These are phyloP conservation scores for Heterodera schachtii DNA, from an alignment of 1,140 invertebrate genomes.

Conservation along the genomic window DNA sequence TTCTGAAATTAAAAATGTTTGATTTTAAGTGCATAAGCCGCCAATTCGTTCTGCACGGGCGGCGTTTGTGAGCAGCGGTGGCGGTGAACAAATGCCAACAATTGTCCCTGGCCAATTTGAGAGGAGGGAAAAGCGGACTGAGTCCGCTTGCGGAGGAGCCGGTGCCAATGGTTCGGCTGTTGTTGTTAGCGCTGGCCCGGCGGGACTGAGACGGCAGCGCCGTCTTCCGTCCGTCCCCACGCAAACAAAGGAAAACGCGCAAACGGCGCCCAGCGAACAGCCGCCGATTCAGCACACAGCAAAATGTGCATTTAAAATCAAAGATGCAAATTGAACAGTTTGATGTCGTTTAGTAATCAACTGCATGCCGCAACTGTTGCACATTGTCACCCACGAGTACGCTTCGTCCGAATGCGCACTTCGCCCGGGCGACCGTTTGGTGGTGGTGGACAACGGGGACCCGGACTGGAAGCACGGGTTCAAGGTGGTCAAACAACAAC, in stretches of 20 bases:
- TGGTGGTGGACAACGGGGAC: conserved; percentile 64
- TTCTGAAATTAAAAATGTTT: neutral
- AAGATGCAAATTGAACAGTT: too few relatives aligned
- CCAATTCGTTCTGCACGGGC: conserved; percentile 45
- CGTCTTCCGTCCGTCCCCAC: conserved; percentile 6
- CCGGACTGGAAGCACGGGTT: conserved; percentile 66
- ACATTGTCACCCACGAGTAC: conserved; percentile 64
- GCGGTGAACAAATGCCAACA: neutral
- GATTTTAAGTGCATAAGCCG: conserved; percentile 37
- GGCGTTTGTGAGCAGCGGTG: conserved; percentile 1
- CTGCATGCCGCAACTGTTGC: conserved; percentile 5
- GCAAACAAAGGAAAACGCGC: neutral
- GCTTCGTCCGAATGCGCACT: conserved; percentile 36
- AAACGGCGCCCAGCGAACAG: neutral
- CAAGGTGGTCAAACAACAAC: conserved; percentile 28
- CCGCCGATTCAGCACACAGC: too few relatives aligned
- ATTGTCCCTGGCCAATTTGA: conserved; percentile 47
- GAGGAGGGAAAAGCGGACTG: conserved; percentile 41
- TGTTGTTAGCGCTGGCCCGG: neutral
- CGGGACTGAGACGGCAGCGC: conserved; percentile 5
- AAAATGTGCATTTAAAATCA: too few relatives aligned
- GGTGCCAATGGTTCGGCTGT: too few relatives aligned
- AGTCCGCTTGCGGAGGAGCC: conserved; percentile 18
- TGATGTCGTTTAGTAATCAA: too few relatives aligned
- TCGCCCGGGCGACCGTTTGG: conserved; percentile 55